Percentiles rank a stretch among this genome's conserved stretches.
phyloP scores from a whole-genome alignment of 2,888 invertebrate genomes.

The Serripes groenlandicus region DNA sequence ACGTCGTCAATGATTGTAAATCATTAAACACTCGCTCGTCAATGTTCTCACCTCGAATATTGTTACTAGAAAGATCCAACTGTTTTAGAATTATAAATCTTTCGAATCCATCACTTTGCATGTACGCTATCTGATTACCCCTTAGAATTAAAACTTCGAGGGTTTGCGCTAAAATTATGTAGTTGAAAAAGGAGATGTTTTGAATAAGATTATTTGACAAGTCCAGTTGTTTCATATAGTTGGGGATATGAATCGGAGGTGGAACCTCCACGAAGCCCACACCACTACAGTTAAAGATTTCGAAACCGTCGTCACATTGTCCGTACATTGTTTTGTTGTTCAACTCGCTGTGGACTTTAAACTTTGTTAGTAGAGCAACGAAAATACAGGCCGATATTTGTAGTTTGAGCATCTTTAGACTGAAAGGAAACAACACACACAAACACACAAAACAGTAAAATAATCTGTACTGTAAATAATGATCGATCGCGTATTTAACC shows the following conservation, averaged over 20 bases:
- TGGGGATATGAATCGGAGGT: constrained; percentile 19
- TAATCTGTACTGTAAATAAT: no score
- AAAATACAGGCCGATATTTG: no score
- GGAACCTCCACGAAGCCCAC: constrained; percentile 28
- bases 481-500: no score
- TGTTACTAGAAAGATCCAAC: constrained; percentile 60
- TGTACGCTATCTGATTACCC: constrained; percentile 41
- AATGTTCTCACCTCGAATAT: constrained; percentile 32
- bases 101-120: constrained; percentile 41
- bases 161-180: neutral
- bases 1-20: constrained; percentile 22
- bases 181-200: constrained; percentile 45
- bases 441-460: no score
- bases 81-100: constrained; percentile 22
- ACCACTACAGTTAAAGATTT: constrained; percentile 55
- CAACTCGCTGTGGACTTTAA: no score
- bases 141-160: constrained; percentile 32
- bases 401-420: no score
- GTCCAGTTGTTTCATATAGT: constrained; percentile 29
- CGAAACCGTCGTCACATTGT: no score
- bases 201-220: constrained; percentile 50
- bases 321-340: no score
- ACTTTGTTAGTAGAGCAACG: no score
- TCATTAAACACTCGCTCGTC: constrained; percentile 42
- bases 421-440: no score